Base-by-base conservation (phyloP, 53 echinoderm and acorn worm species). In the Paracentrotus lividus region DNA sequence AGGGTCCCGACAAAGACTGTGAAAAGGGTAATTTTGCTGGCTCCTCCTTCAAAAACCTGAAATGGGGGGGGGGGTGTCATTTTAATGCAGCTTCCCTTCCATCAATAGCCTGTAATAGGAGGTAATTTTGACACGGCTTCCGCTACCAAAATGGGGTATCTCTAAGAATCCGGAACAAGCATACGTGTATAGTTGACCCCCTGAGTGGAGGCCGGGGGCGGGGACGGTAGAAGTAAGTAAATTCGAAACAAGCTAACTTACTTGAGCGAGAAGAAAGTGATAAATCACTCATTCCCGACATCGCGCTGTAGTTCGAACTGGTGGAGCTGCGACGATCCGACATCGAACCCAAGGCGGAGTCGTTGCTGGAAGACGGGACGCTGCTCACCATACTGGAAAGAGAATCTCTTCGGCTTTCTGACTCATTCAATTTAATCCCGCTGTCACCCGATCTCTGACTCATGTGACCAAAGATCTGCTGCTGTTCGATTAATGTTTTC, bases 381-480 rank as follows among this genome's bases (percentile, higher is more conserved):
- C 18, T 40, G 40, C 72, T 72, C 15, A 20, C 72, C 72, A 72
- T 20, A 40, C 72, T 72, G 6, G 72, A 40, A 0, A 72, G 21
- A 40, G 72, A 72, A 72, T 72, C 72, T 40, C 72, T 14, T 20
- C 40, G 38, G 40, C 72, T 72, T 16, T 4, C 40, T 5, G 72
- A 72, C 0, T 72, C 72, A 36, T 72, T 40, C 2, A 40, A 72
- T 36, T 16, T 40, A 20, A 72, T 40, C 72, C 72, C 72, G 40
- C 72, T 72, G 40, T 72, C 72, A 72, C 72, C 72, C 36, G 72
- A 72, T 72, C 2, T 40, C 33, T 38, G 72, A 32, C 32, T 72
- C 4, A 31, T 31, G 31, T 64, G 64, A 3, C 64, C 9, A 64
- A 6, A 64, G 64, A 27, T 8, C 31, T 64, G 64, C 64, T 64